phyloP scores from a whole-genome alignment of 2,797 vertebrate species.

The Pseudochirops corinnae region DNA sequence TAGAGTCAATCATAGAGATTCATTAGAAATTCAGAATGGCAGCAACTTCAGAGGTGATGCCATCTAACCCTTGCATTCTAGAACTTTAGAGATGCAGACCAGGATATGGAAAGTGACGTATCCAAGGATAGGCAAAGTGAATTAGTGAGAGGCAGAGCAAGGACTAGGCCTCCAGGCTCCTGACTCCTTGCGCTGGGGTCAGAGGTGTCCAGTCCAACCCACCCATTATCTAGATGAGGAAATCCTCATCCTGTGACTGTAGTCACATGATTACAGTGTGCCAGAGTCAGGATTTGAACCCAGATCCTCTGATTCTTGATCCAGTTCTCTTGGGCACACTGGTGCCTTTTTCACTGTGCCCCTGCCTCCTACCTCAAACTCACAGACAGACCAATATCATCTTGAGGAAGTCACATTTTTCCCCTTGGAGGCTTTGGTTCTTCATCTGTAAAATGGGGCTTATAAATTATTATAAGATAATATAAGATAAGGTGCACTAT shows the following conservation, averaged over 20 bases:
- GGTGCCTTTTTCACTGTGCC: background rate
- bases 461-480: background rate
- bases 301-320: background rate
- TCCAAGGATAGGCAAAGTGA: background rate
- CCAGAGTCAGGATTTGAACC: background rate
- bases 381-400: background rate
- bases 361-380: background rate
- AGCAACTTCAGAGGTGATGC: background rate
- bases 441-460: background rate
- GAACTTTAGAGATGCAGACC: background rate
- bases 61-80: background rate
- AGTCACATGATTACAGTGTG: background rate
- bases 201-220: background rate
- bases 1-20: background rate
- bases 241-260: background rate
- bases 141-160: background rate
- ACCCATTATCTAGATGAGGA: background rate
- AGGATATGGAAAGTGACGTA: background rate
- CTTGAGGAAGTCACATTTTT: background rate
- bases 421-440: background rate
- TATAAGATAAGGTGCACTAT: background rate
- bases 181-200: background rate
- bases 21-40: background rate
- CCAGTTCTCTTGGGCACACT: background rate
- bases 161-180: background rate